Evolutionary conservation across 2,113 vertebrate species (phyloP), one percentile per base, ranked within the genome.

Genomic region (Megaceryle torquata): DNA sequence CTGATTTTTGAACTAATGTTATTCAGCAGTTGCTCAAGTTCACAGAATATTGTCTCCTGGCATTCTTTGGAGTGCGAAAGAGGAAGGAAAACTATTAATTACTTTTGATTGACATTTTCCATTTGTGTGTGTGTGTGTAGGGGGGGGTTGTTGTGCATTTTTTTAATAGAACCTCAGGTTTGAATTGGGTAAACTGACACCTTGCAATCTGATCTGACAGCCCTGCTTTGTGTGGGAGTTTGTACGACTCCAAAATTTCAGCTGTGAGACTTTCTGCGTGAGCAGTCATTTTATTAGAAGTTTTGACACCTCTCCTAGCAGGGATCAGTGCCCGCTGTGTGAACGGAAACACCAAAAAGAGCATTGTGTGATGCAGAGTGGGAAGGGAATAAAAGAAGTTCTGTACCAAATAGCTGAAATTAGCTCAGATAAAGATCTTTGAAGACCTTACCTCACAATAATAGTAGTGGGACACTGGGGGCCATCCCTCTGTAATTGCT

Each of bases 101-200:
- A 89, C 84, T 94, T 97, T 89, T 96, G 71, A 96, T 91, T 94
- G 86, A 76, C 63, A 12, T 92, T 80, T 93, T 86, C 89, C 93
- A 89, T 96, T 96, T 75, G 91, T 89, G 86, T 94, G 76, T 90
- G 59, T 84, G 80, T 81, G 76, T 31, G 8, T 51, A 65, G 57
- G 86, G 19, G 82, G 91, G 70, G 39, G 63, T 46, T 88, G 93
- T 88, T 95, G 72, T 90, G 86, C 80, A 70, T 78, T 94, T 97
- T 95, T 89, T 80, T 93, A 91, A 48, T 77, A 85, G 94, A 96
- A 88, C 79, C 75, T 88, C 84, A 95, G 88, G 76, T 95, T 96
- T 93, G 94, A 91, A 94, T 93, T 84, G 91, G 93, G 95, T 95
- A 95, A 96, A 91, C 51, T 57, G 88, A 64, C 74, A 86, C 95